A percentile compares a stretch with the other conserved stretches of the same genome.
Evolutionary conservation across 2,113 vertebrate genomes (phyloP).

Genomic region (Callipepla californica): DNA sequence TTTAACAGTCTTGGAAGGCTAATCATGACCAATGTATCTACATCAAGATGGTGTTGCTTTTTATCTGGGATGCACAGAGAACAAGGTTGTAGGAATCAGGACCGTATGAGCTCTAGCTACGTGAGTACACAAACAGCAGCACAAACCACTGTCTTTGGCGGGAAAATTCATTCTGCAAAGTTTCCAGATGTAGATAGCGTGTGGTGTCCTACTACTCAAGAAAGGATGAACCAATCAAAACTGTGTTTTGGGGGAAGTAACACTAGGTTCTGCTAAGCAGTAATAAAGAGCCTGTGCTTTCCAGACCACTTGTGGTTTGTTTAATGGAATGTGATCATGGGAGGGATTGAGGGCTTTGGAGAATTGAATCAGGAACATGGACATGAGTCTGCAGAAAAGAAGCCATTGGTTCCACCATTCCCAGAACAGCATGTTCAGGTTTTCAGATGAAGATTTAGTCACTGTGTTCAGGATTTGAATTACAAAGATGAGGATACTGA

Average conservation of each 20-base stretch:
- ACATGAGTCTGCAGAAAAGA: not conserved
- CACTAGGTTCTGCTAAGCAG: slow-evolving; percentile 18
- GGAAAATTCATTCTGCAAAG: slow-evolving; percentile 34
- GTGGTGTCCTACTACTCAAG: not conserved
- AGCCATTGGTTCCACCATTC: not conserved
- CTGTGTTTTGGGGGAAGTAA: slow-evolving; percentile 64
- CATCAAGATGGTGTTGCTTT: not conserved
- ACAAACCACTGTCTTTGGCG: not conserved
- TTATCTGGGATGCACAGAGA: not conserved
- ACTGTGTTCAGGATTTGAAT: not conserved
- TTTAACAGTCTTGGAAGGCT: not conserved
- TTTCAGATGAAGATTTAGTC: not conserved
- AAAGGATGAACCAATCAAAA: slow-evolving; percentile 58
- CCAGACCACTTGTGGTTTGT: not conserved
- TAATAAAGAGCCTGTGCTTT: not conserved
- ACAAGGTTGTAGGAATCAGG: not conserved
- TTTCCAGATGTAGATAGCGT: not conserved
- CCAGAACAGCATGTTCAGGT: not conserved
- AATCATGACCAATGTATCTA: not conserved
- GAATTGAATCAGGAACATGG: not conserved
- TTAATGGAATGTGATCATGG: not conserved
- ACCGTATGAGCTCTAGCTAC: not conserved
- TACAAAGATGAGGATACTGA: not conserved
- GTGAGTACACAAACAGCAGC: rapidly evolving
- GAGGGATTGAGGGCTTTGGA: not conserved